Evolutionary conservation across 2,888 invertebrate genomes (phyloP).

Genomic region (Synanthedon tipuliformis): DNA sequence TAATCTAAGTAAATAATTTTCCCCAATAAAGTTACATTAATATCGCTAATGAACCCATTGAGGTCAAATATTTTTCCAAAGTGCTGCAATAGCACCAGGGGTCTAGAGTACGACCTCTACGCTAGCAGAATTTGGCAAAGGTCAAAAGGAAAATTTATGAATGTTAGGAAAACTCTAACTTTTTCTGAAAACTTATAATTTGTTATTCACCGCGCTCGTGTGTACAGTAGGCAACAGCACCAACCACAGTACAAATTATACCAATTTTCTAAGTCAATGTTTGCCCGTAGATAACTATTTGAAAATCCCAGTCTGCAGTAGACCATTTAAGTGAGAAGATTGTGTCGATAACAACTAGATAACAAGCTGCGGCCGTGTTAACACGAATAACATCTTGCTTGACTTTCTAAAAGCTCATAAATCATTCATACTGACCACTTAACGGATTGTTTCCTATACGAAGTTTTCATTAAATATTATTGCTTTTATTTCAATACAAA

Average conservation of each 20-base stretch:
- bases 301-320: constrained; percentile 36
- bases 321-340: constrained; percentile 22
- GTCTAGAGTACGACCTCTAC: no score
- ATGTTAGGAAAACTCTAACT: no score
- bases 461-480: no score
- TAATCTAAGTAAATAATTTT: no score
- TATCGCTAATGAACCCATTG: no score
- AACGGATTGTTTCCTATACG: neutral
- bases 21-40: no score
- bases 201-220: neutral
- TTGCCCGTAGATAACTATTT: constrained; percentile 38
- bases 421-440: constrained; percentile 5
- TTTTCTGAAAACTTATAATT: no score
- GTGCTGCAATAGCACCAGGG: no score
- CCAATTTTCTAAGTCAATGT: constrained; percentile 35
- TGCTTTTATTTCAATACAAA: no score
- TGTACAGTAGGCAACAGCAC: constrained; percentile 1
- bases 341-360: constrained; percentile 13
- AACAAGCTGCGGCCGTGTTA: constrained; percentile 12
- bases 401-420: constrained; percentile 7
- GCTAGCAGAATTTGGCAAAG: no score
- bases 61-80: no score
- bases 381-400: constrained; percentile 19
- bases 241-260: constrained; percentile 25
- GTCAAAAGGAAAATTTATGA: no score